Base-by-base conservation (phyloP, 2,888 invertebrate species). In the Bellardia pandia region DNA sequence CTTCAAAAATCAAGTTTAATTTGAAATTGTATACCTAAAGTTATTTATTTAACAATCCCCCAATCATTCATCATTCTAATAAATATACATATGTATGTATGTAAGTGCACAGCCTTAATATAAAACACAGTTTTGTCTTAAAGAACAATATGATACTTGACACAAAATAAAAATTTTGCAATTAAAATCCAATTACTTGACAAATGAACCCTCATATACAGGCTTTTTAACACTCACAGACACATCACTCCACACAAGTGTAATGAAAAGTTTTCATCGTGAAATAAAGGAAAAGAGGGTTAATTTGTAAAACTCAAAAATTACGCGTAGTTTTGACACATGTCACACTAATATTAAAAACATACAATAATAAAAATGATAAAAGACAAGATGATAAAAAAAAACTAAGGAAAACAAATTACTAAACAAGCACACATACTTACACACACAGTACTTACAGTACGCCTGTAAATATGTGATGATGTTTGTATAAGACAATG, bases 291-390 rank as follows among this genome's bases (percentile, higher is more conserved):
- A 53, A 40, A 77, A 86, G 81, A 74, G 74, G 81, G 81, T 85
- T 82, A 82, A 81, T 72, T 74, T 77, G 71, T 74, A 37, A 53
- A 72, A 78, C 71, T 82, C 42, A 40, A 82, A 77, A 81, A 78
- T 81, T 79, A 75, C 76, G 79, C 88, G 79, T 80, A 88, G 88
- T 88, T 88, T 88, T 88, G 88, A 88, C 83, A 88, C 77, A 72
- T 83, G 86, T 84, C 86, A 88, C 75, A 79, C 82, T 80, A 83
- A 84, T 86, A 86, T 77, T 86, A 60, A 66, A 71, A 79, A 66
- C 60, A 56, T 42, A 75, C 74, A 82, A 69, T 71, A 69, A 79
- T 76, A 76, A 75, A 75, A 79, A 76, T 58, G 3, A 80, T 75
- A 77, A 79, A 74, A 71, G 51, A 60, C 72, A 72, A 81, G 71